Base-by-base conservation (phyloP, 2,797 vertebrate species). In the Antennarius maculatus region DNA sequence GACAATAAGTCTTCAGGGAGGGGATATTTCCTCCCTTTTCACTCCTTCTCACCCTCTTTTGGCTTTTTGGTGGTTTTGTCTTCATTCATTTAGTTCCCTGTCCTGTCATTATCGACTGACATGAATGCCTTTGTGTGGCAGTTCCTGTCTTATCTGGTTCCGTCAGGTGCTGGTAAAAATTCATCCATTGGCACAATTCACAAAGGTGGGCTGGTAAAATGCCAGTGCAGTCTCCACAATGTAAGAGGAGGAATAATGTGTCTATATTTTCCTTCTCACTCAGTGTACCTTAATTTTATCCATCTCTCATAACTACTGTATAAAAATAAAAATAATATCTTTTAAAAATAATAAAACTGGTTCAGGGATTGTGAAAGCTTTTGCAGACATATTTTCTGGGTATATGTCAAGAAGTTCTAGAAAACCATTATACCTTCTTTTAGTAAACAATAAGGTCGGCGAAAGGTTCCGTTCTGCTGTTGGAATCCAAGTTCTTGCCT, bases 151-250 rank as follows among this genome's bases (percentile, higher is more conserved):
- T 92, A 93, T 92, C 91, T 80, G 69, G 39, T 61, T 66, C 72
- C 80, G 86, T 88, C 90, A 91, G 88, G 81, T 89, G 88, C 71
- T 56, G 71, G 69, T 79, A 83, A 62, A 88, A 86, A 77, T 74
- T 76, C 86, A 78, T 83, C 86, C 77, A 73, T 61, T 17, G 59
- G 49, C 54, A 31, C 63, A 68, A 76, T 57, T 76, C 83, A 78
- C 39, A 82, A 81, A 85, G 88, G 86, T 81, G 78, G 69, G 71
- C 78, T 87, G 83, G 81, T 81, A 34, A 83, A 86, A 83, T 81
- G 83, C 82, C 84, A 88, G 52, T 0, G 14, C 48, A 31, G 46
- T 65, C 69, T 71, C 65, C 67, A 50, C 53, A 47, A 34, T 27
- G 61, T 59, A 67, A 54, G 37, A 67, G 68, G 63, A 62, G 16